Base-by-base conservation (phyloP, 1,140 invertebrate species). In the Ceratoteleas bidentatus region DNA sequence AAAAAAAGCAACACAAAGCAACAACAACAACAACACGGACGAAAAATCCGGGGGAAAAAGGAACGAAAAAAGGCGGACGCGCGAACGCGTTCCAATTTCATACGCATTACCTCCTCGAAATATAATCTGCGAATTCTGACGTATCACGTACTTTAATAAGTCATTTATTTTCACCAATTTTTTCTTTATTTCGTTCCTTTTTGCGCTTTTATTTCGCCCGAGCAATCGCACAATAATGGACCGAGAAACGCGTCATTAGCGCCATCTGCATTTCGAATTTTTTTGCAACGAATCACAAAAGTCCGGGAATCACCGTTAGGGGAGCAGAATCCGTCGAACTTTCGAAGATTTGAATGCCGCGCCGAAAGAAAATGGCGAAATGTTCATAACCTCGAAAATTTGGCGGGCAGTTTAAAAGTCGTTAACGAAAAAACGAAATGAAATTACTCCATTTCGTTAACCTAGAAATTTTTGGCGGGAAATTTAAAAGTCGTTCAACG, bases 111-210 rank as follows among this genome's bases (percentile, higher is more conserved):
- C 9, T 64, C 49, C 50, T 64, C 65, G 65, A 69, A 66, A 79
- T 60, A 61, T 68, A 76, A 76, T 68, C 64, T 32, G 49, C 73
- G 36, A 54, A 57, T 65, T 72, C 53, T 72, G 66, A 58, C 76
- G 58, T 64, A 69, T 69, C 65, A 69, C 56, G 62, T 64, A 77
- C 43, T 77, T 69, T 77, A 64, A 69, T 77, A 56, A 77, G 38
- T 54, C 62, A 76, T 76, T 76, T 68, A 49, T 66, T 66, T 52
- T 47, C 16, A 61, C 36, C 40, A 3, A 61, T 53, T 52, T 62
- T 72, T 61, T 50, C 14, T 32, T 36, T 7, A 56, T 58, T 52
- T 52, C 50, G 16, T 52, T 43, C 40, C 40, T 14, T 52, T 49
- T 49, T 49, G 45, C 45, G 16, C 24, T 52, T 24, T 52, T 52